phyloP scores from a whole-genome alignment of 1,140 invertebrate genomes.

The Habropoda laboriosa region DNA sequence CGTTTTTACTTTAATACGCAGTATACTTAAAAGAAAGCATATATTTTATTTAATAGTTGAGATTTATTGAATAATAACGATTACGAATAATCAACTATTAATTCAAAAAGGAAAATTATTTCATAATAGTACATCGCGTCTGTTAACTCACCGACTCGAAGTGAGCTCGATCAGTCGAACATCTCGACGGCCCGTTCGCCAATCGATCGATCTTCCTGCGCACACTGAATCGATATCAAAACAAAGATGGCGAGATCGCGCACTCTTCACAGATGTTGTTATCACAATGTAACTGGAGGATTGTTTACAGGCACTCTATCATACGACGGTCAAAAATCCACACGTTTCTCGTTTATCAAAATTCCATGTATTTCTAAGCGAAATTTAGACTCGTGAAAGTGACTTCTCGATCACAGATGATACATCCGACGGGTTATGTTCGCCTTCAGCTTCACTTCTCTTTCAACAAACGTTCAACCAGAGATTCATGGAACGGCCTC shows the following conservation, averaged over 20 bases:
- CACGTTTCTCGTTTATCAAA: neutral
- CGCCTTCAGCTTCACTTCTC: constrained; percentile 1
- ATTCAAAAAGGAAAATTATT: neutral
- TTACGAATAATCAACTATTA: neutral
- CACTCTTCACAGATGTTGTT: constrained; percentile 44
- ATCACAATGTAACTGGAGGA: constrained; percentile 19
- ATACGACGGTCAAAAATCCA: neutral
- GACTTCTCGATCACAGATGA: neutral
- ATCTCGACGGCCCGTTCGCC: constrained; percentile 49
- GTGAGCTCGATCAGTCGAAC: constrained; percentile 53
- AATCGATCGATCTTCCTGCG: constrained; percentile 61
- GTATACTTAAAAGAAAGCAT: neutral
- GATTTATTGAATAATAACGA: neutral
- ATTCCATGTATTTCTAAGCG: neutral
- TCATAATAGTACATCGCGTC: neutral
- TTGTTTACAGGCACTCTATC: neutral
- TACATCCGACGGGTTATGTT: neutral
- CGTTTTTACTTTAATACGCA: neutral
- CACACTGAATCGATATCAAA: constrained; percentile 47
- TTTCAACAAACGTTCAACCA: constrained; percentile 3
- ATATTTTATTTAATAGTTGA: neutral
- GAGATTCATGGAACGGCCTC: constrained; percentile 22
- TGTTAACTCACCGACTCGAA: constrained; percentile 41
- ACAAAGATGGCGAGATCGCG: constrained; percentile 47
- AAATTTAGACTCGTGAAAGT: neutral